Evolutionary conservation across 2,797 vertebrate genomes (phyloP), one percentile per base, ranked within the genome.

Genomic region (Carapus acus): DNA sequence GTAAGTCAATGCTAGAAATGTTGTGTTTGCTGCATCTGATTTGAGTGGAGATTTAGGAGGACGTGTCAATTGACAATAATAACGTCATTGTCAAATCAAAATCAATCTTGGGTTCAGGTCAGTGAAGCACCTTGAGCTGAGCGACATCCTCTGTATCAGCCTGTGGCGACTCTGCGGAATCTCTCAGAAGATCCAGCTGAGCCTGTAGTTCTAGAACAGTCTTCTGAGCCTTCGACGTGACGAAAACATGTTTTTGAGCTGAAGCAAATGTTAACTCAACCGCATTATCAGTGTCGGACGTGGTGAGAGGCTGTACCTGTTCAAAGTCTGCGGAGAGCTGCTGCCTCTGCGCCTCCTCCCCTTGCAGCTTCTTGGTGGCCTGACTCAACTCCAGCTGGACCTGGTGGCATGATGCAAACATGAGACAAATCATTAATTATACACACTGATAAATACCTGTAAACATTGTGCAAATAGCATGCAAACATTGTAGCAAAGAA

Each of bases 111-210:
- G 27, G 42, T n/a, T 24, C 31, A 55, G 1, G 2, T 34, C 22
- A 17, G 24, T 40, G 9, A 15, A 36, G 2, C 71, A 97, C 94
- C 93, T 96, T 93, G 17, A 98, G 84, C 57, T 90, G 88, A 16
- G 71, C 49, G 9, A 80, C 73, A 45, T 90, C 89, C 50, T 93
- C 91, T 0, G 62, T 63, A 16, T 86, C 86, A 2, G 82, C 72
- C 43, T n/a, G n/a, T n/a, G n/a, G n/a, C n/a, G n/a, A n/a, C n/a
- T 88, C 82, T 27, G 80, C 79, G 38, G 83, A 62, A 41, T 74
- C 65, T 23, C 86, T 91, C 51, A 94, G 80, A 51, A 89, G 86
- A 71, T 94, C 92, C 73, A 94, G 75, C 74, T 98, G 91, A 49
- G 84, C 80, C 59, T 95, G 92, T 72, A 97, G 86, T 55, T 85